Evolutionary conservation across 2,797 vertebrate species (phyloP).

Genomic region (Anguilla pacifica): DNA sequence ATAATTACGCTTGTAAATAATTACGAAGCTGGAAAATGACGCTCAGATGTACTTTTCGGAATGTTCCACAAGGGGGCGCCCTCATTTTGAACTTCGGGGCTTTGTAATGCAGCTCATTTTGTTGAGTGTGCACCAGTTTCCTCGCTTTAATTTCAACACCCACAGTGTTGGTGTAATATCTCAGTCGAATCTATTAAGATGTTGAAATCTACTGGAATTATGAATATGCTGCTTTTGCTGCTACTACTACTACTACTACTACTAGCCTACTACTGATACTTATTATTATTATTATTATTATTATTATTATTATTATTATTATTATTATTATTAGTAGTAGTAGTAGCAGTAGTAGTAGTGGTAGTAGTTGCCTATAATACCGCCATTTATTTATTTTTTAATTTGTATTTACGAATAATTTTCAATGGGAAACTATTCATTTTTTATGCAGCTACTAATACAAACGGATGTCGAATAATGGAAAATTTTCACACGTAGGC

Average conservation of each 20-base stretch:
- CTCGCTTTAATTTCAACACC: background rate
- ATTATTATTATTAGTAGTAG: no score
- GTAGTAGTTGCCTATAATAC: no score
- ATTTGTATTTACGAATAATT: background rate
- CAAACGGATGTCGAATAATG: background rate
- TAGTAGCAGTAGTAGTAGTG: no score
- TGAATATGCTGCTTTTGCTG: no score
- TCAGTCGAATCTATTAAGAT: no score
- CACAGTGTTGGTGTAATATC: background rate
- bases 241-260: background rate
- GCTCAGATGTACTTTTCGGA: background rate
- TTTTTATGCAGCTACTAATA: background rate
- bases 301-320: no score
- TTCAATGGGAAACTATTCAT: background rate
- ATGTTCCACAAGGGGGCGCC: slow-evolving; percentile 19
- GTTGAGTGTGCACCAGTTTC: background rate
- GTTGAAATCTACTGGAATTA: no score
- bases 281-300: background rate
- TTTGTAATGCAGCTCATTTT: background rate
- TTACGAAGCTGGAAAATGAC: background rate
- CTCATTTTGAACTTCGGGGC: background rate
- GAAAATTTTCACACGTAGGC: background rate
- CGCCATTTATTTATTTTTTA: background rate
- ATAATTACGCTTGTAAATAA: background rate
- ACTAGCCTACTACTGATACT: background rate